Base-by-base conservation (phyloP, 2,797 vertebrate species). In the Sparus aurata region DNA sequence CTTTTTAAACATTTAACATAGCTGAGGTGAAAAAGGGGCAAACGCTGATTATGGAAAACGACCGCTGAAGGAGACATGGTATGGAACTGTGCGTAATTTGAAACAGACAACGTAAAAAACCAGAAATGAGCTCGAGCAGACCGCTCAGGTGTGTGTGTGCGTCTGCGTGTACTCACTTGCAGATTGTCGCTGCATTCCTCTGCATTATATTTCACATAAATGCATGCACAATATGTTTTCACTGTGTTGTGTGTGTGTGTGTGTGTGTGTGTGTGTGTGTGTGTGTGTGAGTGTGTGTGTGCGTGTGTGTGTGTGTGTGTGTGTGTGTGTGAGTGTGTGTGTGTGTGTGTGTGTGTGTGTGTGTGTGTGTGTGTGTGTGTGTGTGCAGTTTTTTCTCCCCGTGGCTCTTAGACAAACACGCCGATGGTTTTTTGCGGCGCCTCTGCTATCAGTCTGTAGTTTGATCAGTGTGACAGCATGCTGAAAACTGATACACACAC, bases 381-480 rank as follows among this genome's bases (percentile, higher is more conserved):
- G 60, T 52, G 38, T 45, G 66, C 5, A 57, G 53, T 77, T 71
- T 62, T 75, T 75, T 7, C 30, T 27, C 80, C 78, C 79, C 27
- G 13, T 68, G 67, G 87, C 82, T 78, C 88, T 79, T 45, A 59
- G 86, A 91, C 86, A 95, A 95, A 93, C 90, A 94, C 87, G 49
- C 88, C 45, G 53, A 52, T 90, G 90, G 77, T 91, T 85, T 91
- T 85, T 80, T 92, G 55, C 82, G 82, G 87, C 80, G 88, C 89
- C 91, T 80, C 73, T 61, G 88, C 92, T 95, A 94, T 95, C 94
- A 86, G 77, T 12, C 73, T 77, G 45, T 45, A 83, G 83, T 89
- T 89, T 90, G 88, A 92, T 91, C 92, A 92, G 88, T 82, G 91
- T 93, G 93, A 95, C 94, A 93, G 89, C 82, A 87, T 72, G 91